Evolutionary conservation across 35 echinoderm and acorn worm species (phyloP).

Genomic region (Heliocidaris tuberculata): DNA sequence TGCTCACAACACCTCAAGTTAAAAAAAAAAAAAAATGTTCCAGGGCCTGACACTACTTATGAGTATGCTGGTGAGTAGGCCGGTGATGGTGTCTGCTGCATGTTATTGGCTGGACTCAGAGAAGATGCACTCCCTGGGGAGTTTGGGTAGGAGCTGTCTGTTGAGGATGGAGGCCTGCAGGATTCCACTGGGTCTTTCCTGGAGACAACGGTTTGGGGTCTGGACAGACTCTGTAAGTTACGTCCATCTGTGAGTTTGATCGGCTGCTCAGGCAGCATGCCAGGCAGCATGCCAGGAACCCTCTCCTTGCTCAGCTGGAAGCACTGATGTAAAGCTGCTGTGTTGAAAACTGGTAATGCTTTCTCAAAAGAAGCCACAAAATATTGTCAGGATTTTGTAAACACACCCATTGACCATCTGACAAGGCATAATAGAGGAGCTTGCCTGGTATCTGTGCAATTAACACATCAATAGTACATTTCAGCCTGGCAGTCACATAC

Average conservation of each 20-base stretch:
- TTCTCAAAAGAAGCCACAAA: too few species aligned
- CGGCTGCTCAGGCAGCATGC: not conserved
- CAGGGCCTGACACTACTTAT: too few species aligned
- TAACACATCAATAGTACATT: too few species aligned
- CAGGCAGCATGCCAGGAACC: too few species aligned
- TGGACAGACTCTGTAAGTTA: not conserved
- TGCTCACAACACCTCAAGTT: too few species aligned
- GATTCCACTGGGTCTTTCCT: conserved; percentile 6
- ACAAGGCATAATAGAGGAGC: too few species aligned
- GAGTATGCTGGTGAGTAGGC: not conserved
- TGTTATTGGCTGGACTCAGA: not conserved
- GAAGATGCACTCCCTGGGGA: not conserved
- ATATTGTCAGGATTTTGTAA: too few species aligned
- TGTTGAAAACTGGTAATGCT: not conserved
- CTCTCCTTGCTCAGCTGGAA: not conserved
- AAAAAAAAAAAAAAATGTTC: too few species aligned
- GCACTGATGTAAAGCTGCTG: not conserved
- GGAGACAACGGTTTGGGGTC: not conserved
- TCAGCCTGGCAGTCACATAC: too few species aligned
- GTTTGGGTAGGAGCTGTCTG: not conserved
- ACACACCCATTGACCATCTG: too few species aligned
- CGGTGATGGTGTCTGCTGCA: not conserved
- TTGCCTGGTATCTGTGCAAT: too few species aligned
- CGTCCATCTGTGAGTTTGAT: not conserved
- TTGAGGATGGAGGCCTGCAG: not conserved